These are phyloP conservation scores for Grammomys surdaster DNA, from an alignment of 2,113 vertebrate genomes.

Conservation along the genomic window DNA sequence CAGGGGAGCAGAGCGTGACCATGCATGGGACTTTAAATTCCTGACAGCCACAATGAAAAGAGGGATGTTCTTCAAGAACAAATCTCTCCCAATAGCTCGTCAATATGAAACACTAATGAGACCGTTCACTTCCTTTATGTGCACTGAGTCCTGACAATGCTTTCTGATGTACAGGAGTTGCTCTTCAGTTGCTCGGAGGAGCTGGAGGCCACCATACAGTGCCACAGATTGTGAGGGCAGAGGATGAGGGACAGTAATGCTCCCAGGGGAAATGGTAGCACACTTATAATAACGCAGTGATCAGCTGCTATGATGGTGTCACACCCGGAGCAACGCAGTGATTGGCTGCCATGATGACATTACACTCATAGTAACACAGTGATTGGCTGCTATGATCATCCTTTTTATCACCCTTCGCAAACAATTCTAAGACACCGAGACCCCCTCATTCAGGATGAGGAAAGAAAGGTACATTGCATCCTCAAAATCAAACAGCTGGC, in stretches of 20 bases:
- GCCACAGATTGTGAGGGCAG: not conserved
- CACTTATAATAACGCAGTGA: no score
- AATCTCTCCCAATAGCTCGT: not conserved
- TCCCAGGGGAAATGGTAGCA: not conserved
- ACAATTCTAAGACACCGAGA: not conserved
- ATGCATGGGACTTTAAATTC: not conserved
- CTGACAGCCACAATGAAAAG: not conserved
- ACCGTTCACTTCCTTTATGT: not conserved
- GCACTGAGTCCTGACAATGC: not conserved
- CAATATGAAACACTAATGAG: not conserved
- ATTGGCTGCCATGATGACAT: no score
- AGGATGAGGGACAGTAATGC: fast-evolving
- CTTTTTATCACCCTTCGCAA: not conserved
- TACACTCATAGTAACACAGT: no score
- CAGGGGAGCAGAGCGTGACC: fast-evolving
- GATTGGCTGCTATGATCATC: not conserved
- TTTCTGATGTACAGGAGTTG: fast-evolving
- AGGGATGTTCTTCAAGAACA: not conserved
- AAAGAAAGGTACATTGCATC: not conserved
- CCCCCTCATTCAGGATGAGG: not conserved
- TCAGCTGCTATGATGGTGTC: no score
- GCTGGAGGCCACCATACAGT: fast-evolving
- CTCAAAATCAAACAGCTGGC: not conserved
- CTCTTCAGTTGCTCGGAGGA: not conserved
- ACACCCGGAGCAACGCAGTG: no score